Evolutionary conservation across 2,888 invertebrate species (phyloP), one percentile per base, ranked within the genome.

Genomic region (Notodonta ziczac): DNA sequence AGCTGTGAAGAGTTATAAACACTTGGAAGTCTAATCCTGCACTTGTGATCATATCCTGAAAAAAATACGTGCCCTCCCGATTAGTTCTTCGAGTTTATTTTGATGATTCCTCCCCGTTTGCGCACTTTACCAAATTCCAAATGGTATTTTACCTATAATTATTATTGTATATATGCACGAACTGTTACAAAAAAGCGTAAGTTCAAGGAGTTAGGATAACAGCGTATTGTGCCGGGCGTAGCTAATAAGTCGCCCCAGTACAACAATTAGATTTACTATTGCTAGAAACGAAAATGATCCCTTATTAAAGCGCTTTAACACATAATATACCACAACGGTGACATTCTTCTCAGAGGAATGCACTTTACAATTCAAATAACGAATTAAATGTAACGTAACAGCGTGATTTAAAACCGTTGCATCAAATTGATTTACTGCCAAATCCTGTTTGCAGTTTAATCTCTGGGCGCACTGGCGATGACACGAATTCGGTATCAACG

Each of bases 381-480:
- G 67, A 73, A 77, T 81, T 78, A 79, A 82, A 83, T 84, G 60
- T 77, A 84, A 82, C 83, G 82, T 80, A 77, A 83, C 79, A 75
- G 72, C 80, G 82, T 78, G 78, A 77, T 83, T 80, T 84, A 65
- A 66, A 69, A 73, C 60, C 59, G 51, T 62, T 60, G 35, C n/a
- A 76, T 80, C 80, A 80, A 87, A 87, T 83, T 87, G 87, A 89
- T 89, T 85, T 85, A 86, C 85, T 82, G 78, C 81, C 85, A 87
- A 90, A 88, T 80, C 85, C 84, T 90, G 85, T 91, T 90, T 90
- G 87, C 83, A 71, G 81, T 88, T 85, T 91, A 92, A 92, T 91
- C 91, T 89, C 86, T 72, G 72, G 81, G 75, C 75, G 77, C 80
- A 77, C 75, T 77, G 78, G 70, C 76, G 78, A 79, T 80, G 89